Base-by-base conservation (phyloP, 2,888 invertebrate species). In the Calephelis perditalis region DNA sequence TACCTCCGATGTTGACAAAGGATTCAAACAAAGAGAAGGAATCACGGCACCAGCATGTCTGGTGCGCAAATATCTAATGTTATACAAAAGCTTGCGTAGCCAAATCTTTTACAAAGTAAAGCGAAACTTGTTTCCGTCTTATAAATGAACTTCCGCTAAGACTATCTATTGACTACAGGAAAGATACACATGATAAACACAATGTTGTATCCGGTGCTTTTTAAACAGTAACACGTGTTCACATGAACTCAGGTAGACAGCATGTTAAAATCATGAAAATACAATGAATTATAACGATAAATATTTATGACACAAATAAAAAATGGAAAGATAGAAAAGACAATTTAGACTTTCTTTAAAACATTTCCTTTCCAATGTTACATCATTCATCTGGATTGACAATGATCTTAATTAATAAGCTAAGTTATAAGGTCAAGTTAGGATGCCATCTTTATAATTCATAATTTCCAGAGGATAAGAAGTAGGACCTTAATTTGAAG, bases 1-100 rank as follows among this genome's bases (percentile, higher is more conserved):
- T 89, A 88, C 89, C 89, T 90, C 76, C 70, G 64, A 65, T 85
- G 77, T 89, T 86, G 85, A 85, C 81, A 84, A 83, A 85, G 84
- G 82, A 78, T 70, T 73, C 70, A 74, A 66, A 67, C 57, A 68
- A 67, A 56, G 62, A 62, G 62, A 62, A 40, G 66, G 65, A 67
- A 71, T 70, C 67, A 70, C 70, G 87, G 86, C 85, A 79, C 88
- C 89, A 71, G 62, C 56, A 69, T 76, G 88, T 89, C 89, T 88
- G 78, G 75, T 73, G 71, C 69, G 71, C 69, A 70, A 73, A 74
- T 70, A 68, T 70, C 55, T 56, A 66, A 66, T 78, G 75, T 46
- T 35, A 11, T 36, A 60, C 75, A 71, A 76, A 77, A 76, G 73
- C 67, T 70, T 70, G 75, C 76, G 73, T 71, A 71, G 71, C 76